Percentiles rank a stretch among this genome's conserved stretches.
Conservation (phyloP, 2,113 vertebrate species). For the Notothenia coriiceps region DNA sequence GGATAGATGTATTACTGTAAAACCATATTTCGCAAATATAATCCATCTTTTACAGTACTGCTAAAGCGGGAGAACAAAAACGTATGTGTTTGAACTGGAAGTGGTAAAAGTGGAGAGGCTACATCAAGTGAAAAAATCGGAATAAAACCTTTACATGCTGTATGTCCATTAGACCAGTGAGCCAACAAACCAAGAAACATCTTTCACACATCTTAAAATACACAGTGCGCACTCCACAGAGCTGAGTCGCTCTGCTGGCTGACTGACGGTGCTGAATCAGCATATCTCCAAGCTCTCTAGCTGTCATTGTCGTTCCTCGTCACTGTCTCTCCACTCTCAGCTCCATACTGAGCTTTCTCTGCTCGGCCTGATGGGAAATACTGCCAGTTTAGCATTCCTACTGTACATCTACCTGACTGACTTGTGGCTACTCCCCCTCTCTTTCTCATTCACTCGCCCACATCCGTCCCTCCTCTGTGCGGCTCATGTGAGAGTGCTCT, state of each 20-base stretch:
- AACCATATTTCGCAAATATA: too few relatives aligned
- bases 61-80: too few relatives aligned
- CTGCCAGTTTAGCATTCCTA: conserved; percentile 13
- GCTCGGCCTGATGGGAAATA: conserved; percentile 41
- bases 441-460: neutral
- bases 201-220: conserved; percentile 44
- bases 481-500: neutral
- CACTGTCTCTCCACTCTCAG: conserved; percentile 26
- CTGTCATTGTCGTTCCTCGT: conserved; percentile 62
- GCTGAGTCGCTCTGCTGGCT: neutral
- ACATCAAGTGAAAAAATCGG: too few relatives aligned
- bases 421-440: conserved; percentile 5
- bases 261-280: conserved; percentile 54
- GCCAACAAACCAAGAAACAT: neutral
- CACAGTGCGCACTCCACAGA: conserved; percentile 1
- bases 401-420: conserved; percentile 16
- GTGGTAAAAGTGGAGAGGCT: too few relatives aligned
- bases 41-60: too few relatives aligned
- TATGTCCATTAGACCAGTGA: neutral
- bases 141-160: neutral
- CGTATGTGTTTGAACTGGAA: too few relatives aligned
- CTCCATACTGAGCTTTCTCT: neutral
- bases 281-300: conserved; percentile 27
- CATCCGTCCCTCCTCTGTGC: neutral
- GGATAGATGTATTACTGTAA: too few relatives aligned